Percentiles rank a stretch among this genome's conserved stretches.
Conservation (phyloP, 2,888 invertebrate genomes). For the Lepeophtheirus nordmannii region DNA sequence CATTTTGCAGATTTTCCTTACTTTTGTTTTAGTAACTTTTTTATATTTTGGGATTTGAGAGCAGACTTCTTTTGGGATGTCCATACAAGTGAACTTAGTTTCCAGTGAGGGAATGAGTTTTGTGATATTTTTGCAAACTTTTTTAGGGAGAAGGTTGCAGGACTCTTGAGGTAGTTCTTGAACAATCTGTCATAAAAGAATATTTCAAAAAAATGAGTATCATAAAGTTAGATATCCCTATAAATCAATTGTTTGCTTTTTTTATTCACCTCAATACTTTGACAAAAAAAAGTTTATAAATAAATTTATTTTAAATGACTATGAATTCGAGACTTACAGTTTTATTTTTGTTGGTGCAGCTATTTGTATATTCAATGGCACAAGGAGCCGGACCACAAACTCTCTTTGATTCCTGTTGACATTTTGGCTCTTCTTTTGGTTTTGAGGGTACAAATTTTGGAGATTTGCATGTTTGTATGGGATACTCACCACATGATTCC, state of each 20-base stretch:
- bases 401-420: neutral
- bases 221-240: no score
- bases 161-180: neutral
- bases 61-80: conserved; percentile 3
- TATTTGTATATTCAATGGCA: neutral
- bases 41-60: neutral
- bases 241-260: no score
- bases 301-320: no score
- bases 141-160: neutral
- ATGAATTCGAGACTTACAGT: neutral
- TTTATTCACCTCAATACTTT: neutral
- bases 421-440: neutral
- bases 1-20: no score
- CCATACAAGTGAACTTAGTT: neutral
- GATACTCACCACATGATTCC: neutral
- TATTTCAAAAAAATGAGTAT: neutral
- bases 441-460: neutral
- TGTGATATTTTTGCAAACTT: neutral
- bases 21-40: no score
- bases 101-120: neutral
- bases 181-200: neutral
- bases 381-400: neutral
- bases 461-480: neutral
- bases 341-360: neutral
- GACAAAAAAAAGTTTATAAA: neutral